Percentiles rank a stretch among this genome's conserved stretches.
phyloP scores from a whole-genome alignment of 2,888 invertebrate species.

The Tipula unca region DNA sequence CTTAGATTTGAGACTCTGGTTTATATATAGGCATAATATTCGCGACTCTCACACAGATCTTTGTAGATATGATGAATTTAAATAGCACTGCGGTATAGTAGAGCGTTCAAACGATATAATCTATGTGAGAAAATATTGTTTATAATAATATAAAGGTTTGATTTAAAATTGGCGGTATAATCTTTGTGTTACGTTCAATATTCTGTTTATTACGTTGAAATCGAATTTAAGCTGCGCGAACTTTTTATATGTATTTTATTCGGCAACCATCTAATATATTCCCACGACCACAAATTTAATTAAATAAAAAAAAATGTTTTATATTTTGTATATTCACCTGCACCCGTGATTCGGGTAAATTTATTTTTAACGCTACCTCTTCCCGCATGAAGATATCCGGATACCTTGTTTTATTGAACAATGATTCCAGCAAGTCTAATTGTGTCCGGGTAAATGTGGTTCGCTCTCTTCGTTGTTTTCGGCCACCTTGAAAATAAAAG shows the following conservation, averaged over 20 bases:
- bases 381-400: conserved; percentile 98
- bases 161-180: not conserved
- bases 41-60: too few species aligned
- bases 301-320: not conserved
- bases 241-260: not conserved
- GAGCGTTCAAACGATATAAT: not conserved
- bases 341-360: conserved; percentile 91
- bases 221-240: not conserved
- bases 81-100: too few species aligned
- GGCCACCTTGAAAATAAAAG: conserved; percentile 28
- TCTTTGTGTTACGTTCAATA: not conserved
- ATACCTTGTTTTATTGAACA: conserved; percentile 90
- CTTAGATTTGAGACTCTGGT: too few species aligned
- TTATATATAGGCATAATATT: too few species aligned
- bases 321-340: conserved; percentile 55
- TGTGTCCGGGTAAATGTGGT: conserved; percentile 94
- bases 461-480: conserved; percentile 88
- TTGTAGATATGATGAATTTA: too few species aligned
- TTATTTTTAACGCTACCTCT: conserved; percentile 92
- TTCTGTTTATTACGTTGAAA: not conserved
- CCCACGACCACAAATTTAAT: not conserved
- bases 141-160: not conserved
- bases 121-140: not conserved
- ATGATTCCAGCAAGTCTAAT: conserved; percentile 79
- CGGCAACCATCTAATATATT: not conserved